These are phyloP conservation scores for Onchidella celtica DNA, from an alignment of 2,888 invertebrate species.

Conservation along the genomic window DNA sequence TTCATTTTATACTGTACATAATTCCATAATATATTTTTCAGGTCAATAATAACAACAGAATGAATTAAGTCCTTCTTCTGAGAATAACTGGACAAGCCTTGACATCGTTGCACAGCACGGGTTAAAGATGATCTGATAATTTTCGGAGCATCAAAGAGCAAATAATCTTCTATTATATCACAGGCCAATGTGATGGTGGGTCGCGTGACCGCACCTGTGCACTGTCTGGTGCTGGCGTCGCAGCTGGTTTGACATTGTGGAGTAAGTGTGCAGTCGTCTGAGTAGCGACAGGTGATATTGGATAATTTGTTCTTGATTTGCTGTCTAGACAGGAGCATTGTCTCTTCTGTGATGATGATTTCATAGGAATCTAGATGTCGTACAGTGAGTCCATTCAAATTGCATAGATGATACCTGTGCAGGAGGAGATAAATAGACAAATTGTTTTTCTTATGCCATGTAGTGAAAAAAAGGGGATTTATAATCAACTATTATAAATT, in stretches of 20 bases:
- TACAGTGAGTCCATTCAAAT: conserved; percentile 63
- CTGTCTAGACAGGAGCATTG: conserved; percentile 61
- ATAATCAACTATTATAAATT: too few species aligned
- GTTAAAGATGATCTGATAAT: conserved; percentile 58
- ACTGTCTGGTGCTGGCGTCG: conserved; percentile 56
- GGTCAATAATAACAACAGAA: conserved; percentile 66
- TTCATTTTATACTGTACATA: conserved; percentile 60
- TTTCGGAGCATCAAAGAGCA: conserved; percentile 67
- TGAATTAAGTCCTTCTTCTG: conserved; percentile 61
- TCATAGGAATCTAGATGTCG: conserved; percentile 62
- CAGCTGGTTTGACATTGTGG: conserved; percentile 67
- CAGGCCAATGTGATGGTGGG: conserved; percentile 70
- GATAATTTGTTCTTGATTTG: conserved; percentile 57
- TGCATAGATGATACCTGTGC: conserved; percentile 70
- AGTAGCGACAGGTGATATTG: conserved; percentile 59
- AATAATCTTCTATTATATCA: conserved; percentile 68
- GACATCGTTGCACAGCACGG: conserved; percentile 64
- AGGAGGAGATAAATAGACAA: neutral
- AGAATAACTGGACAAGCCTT: conserved; percentile 46
- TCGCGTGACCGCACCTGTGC: conserved; percentile 59
- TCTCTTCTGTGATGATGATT: conserved; percentile 62
- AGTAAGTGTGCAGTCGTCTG: conserved; percentile 66
- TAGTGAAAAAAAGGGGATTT: too few species aligned
- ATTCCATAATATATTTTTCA: conserved; percentile 71
- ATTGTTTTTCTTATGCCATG: too few species aligned